These are phyloP conservation scores for Rhamphomyia laevipes DNA, from an alignment of 2,888 invertebrate species.

Conservation along the genomic window DNA sequence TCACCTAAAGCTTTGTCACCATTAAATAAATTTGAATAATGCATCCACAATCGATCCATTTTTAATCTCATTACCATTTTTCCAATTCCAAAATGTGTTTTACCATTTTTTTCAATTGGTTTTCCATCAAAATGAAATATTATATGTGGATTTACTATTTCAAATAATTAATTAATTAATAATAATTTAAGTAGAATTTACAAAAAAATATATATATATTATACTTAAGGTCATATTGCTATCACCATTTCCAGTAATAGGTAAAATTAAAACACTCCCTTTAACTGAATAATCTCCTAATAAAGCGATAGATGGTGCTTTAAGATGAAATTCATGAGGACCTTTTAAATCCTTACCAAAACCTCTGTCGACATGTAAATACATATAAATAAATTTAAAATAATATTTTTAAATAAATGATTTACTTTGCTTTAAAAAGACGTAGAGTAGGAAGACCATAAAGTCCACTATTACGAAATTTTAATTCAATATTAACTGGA, in stretches of 20 bases:
- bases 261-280: conserved; percentile 11
- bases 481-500: background rate
- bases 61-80: conserved; percentile 1
- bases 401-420: no score
- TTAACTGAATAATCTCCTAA: background rate
- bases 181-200: no score
- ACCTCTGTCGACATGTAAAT: no score
- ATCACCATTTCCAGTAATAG: conserved; percentile 11
- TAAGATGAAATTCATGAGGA: background rate
- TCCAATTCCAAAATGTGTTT: conserved; percentile 5
- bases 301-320: background rate
- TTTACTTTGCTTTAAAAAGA: background rate
- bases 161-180: background rate
- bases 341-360: background rate
- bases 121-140: background rate
- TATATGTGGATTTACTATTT: background rate
- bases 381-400: background rate
- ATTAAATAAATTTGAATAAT: conserved; percentile 32
- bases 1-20: conserved; percentile 32
- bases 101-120: conserved; percentile 7
- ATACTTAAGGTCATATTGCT: conserved; percentile 11
- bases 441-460: background rate
- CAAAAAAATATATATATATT: background rate
- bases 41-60: conserved; percentile 11
- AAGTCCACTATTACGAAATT: background rate